Evolutionary conservation across 2,888 invertebrate species (phyloP).

Genomic region (Ectobius pallidus): DNA sequence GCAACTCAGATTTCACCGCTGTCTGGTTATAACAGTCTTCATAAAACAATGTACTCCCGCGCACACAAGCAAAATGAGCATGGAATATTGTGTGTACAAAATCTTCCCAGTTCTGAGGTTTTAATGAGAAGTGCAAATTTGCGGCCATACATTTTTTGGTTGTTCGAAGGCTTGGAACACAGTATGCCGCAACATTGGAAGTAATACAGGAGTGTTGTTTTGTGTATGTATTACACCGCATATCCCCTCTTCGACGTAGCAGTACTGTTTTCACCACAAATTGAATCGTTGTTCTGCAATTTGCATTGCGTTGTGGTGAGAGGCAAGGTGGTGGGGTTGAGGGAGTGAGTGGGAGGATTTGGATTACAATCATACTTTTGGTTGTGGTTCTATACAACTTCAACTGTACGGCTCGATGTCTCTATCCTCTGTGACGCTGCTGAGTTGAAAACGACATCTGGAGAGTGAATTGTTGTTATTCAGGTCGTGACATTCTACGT

Average conservation of each 20-base stretch:
- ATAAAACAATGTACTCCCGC: too few relatives aligned
- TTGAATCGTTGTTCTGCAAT: constrained; percentile 28
- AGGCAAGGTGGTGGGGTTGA: constrained; percentile 1
- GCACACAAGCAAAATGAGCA: too few relatives aligned
- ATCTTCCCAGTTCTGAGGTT: too few relatives aligned
- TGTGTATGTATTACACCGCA: neutral
- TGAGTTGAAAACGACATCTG: neutral
- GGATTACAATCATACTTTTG: constrained; percentile 13
- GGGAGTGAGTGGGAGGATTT: neutral
- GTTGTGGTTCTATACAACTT: neutral
- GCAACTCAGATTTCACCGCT: too few relatives aligned
- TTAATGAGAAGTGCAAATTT: too few relatives aligned
- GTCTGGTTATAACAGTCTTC: too few relatives aligned
- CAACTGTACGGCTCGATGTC: neutral
- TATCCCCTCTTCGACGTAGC: neutral
- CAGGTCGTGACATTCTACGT: neutral
- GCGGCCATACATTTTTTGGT: too few relatives aligned
- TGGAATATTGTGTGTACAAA: too few relatives aligned
- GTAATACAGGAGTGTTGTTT: too few relatives aligned
- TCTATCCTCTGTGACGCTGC: neutral
- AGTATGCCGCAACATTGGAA: too few relatives aligned
- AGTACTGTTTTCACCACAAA: constrained; percentile 22
- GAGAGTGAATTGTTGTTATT: neutral
- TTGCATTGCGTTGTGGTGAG: constrained; percentile 26
- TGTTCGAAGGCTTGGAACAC: too few relatives aligned